phyloP scores from a whole-genome alignment of 2,113 vertebrate species.

The Nannospalax galili region DNA sequence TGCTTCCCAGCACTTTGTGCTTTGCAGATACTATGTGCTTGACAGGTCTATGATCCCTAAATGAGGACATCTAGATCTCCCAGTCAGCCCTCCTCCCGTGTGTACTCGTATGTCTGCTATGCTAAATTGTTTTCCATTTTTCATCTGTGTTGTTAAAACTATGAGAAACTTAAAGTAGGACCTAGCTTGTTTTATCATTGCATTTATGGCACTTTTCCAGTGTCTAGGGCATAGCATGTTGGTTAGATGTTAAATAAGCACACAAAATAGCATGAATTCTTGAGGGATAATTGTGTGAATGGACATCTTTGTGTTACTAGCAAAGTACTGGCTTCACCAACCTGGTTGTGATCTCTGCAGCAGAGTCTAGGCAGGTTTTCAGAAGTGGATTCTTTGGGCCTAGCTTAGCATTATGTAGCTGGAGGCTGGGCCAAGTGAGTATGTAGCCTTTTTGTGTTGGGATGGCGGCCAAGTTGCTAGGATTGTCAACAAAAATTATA shows the following conservation, averaged over 20 bases:
- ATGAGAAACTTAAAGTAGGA: background rate
- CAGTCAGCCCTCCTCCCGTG: background rate
- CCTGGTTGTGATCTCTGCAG: background rate
- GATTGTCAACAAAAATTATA: background rate
- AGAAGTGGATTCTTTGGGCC: background rate
- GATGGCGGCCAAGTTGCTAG: background rate
- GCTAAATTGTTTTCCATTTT: background rate
- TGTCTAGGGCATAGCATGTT: background rate
- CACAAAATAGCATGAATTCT: background rate
- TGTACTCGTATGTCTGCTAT: background rate
- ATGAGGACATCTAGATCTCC: background rate
- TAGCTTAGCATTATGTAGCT: background rate
- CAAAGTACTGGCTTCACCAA: too few species aligned
- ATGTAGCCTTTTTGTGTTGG: background rate
- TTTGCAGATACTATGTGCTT: background rate
- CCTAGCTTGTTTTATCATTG: background rate
- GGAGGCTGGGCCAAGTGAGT: background rate
- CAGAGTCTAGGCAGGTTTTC: background rate
- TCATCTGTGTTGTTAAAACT: background rate
- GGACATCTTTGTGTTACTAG: background rate
- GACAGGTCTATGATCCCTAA: background rate
- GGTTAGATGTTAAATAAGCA: background rate
- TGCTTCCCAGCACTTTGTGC: background rate
- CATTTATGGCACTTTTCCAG: background rate
- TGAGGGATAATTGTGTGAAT: background rate